A percentile compares a stretch with the other conserved stretches of the same genome.
These are phyloP conservation scores for human (Homo sapiens) DNA, from an alignment of 2,113 vertebrate species.

Conservation along the genomic window GRCh38 chr2:140700501-140701000, in stretches of 20 bases:
- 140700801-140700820: background rate
- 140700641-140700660: background rate
- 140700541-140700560: slow-evolving; percentile 91
- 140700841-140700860: background rate
- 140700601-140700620: slow-evolving; percentile 94
- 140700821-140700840: background rate
- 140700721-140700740: background rate
- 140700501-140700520: slow-evolving; percentile 92
- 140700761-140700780: background rate
- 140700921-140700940: background rate
- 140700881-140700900: background rate
- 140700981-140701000: background rate
- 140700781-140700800: background rate
- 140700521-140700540: slow-evolving; percentile 95
- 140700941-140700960: background rate
- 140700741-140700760: background rate
- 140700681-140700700: background rate
- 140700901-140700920: background rate
- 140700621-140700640: slow-evolving; percentile 80
- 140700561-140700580: slow-evolving; percentile 95
- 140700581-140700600: slow-evolving; percentile 96
- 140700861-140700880: background rate
- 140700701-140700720: background rate
- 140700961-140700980: background rate
- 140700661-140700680: background rate